Conservation (phyloP, 1,140 invertebrate genomes). For the Cryptotermes secundus region DNA sequence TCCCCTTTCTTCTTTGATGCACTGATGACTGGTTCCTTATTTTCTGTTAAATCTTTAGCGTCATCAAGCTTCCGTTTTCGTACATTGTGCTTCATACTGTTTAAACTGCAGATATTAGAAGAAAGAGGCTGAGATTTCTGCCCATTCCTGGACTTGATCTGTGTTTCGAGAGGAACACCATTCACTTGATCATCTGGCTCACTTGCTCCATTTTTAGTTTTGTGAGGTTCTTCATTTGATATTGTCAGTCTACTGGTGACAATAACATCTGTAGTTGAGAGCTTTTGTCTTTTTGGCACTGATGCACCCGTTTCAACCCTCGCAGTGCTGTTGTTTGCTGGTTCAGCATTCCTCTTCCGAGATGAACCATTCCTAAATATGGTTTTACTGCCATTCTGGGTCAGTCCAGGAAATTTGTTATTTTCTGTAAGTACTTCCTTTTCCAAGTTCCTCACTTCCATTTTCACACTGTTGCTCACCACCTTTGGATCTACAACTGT, state of each 20-base stretch:
- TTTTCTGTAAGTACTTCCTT: conserved; percentile 1
- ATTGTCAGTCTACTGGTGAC: background rate
- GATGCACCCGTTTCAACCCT: background rate
- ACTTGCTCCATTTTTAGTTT: background rate
- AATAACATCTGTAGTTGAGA: background rate
- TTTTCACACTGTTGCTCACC: conserved; percentile 41
- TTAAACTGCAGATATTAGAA: conserved; percentile 38
- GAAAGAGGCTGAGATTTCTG: conserved; percentile 39
- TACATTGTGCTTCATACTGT: conserved; percentile 37
- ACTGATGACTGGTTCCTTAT: background rate
- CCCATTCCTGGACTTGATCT: background rate
- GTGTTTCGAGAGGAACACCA: background rate
- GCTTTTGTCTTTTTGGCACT: background rate
- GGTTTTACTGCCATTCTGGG: background rate
- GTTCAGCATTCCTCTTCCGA: background rate
- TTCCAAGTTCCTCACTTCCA: conserved; percentile 46
- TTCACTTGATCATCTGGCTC: background rate
- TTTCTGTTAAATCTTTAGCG: conserved; percentile 25
- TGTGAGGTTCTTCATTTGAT: background rate
- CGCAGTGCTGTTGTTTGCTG: background rate
- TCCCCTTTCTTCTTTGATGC: conserved; percentile 20
- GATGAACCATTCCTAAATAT: background rate
- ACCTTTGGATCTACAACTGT: background rate
- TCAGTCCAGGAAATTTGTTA: background rate
- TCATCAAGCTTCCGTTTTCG: conserved; percentile 32